Evolutionary conservation across 2,888 invertebrate species (phyloP).

Genomic region (Prosopocoilus inquinatus): DNA sequence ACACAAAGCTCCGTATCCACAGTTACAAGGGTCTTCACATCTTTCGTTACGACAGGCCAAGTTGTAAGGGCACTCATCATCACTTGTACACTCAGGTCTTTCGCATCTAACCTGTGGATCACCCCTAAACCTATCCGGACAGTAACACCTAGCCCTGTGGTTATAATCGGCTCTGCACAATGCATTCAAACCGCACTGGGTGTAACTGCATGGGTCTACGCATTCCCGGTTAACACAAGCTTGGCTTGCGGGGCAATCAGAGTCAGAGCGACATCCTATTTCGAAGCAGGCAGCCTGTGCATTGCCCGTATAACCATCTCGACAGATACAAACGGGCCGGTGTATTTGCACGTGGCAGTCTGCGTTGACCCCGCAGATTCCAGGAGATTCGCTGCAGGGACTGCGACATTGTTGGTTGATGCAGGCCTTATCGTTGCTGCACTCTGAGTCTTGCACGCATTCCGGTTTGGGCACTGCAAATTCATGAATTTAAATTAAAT

Average conservation of each 20-base stretch:
- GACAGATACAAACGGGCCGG: conserved; percentile 78
- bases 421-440: conserved; percentile 80
- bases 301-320: conserved; percentile 80
- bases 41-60: conserved; percentile 74
- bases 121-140: conserved; percentile 72
- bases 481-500: neutral
- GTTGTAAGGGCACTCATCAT: conserved; percentile 76
- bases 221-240: conserved; percentile 82
- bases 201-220: conserved; percentile 73
- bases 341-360: conserved; percentile 77
- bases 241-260: conserved; percentile 78
- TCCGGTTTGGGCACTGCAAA: conserved; percentile 64
- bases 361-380: conserved; percentile 74
- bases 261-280: conserved; percentile 81
- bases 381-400: conserved; percentile 66
- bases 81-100: conserved; percentile 71
- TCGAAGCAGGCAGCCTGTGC: conserved; percentile 75
- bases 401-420: conserved; percentile 70
- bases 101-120: conserved; percentile 77
- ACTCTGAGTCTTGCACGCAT: conserved; percentile 74
- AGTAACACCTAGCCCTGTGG: conserved; percentile 77
- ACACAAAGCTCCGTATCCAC: conserved; percentile 76
- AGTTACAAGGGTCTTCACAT: conserved; percentile 83
- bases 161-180: conserved; percentile 71
- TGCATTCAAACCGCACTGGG: conserved; percentile 80